A percentile compares a stretch with the other conserved stretches of the same genome.
Conservation (phyloP, 2,888 invertebrate species). For the Sesia apiformis region DNA sequence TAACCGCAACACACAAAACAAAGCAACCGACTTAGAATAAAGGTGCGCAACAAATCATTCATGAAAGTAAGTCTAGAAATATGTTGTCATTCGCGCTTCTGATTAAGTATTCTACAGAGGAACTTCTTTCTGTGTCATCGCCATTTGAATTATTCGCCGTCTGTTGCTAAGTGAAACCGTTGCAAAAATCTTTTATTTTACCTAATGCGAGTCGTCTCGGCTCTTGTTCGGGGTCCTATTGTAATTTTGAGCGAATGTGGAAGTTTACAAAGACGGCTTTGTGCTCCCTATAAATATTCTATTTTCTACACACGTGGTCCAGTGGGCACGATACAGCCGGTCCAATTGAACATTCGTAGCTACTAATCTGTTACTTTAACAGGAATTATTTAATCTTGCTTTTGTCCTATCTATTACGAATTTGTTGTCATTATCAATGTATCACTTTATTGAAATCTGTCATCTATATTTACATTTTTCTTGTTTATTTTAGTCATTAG, state of each 20-base stretch:
- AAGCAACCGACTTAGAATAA: not conserved
- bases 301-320: slow-evolving; percentile 65
- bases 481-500: not conserved
- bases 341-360: slow-evolving; percentile 62
- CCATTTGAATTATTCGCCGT: slow-evolving; percentile 43
- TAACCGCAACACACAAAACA: slow-evolving; percentile 35
- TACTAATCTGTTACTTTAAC: slow-evolving; percentile 55
- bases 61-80: slow-evolving; percentile 32
- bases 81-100: slow-evolving; percentile 21
- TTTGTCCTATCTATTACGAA: no score
- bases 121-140: slow-evolving; percentile 51
- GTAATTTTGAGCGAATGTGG: slow-evolving; percentile 68
- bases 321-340: slow-evolving; percentile 61
- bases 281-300: slow-evolving; percentile 66
- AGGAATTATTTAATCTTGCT: slow-evolving; percentile 35
- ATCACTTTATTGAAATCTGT: not conserved
- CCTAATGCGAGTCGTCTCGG: slow-evolving; percentile 64
- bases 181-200: slow-evolving; percentile 58
- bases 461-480: not conserved
- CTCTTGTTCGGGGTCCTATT: slow-evolving; percentile 68
- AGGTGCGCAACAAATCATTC: slow-evolving; percentile 4
- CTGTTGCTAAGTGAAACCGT: slow-evolving; percentile 63
- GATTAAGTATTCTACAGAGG: slow-evolving; percentile 37
- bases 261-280: slow-evolving; percentile 66
- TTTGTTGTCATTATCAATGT: no score